phyloP scores from a whole-genome alignment of 2,113 vertebrate genomes.

The Ammodytes marinus region DNA sequence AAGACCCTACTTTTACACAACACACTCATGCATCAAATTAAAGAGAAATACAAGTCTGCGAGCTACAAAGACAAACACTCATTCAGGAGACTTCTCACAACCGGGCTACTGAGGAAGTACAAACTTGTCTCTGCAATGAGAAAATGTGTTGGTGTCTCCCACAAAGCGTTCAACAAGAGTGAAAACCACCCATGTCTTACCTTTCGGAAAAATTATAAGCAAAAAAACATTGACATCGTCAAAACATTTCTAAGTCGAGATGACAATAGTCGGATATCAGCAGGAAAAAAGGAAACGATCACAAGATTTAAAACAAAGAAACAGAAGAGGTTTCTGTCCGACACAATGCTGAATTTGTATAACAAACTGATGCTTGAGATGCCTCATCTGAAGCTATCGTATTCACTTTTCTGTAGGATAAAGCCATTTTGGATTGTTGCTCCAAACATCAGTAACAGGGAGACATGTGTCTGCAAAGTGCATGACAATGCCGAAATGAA shows the following conservation, averaged over 20 bases:
- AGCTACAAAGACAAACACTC: too few species aligned
- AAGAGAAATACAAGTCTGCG: too few species aligned
- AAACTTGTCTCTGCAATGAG: too few species aligned
- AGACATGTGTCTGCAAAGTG: conserved; percentile 17
- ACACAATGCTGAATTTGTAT: conserved; percentile 3
- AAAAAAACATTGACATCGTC: too few species aligned
- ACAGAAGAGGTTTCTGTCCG: conserved; percentile 4
- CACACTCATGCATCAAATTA: too few species aligned
- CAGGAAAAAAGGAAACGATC: background rate
- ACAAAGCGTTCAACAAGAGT: too few species aligned
- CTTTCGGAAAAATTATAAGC: too few species aligned
- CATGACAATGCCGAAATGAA: conserved; percentile 9
- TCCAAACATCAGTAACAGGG: conserved; percentile 3
- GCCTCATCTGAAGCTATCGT: background rate
- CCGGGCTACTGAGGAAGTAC: too few species aligned
- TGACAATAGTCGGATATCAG: background rate
- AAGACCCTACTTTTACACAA: too few species aligned
- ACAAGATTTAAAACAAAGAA: conserved; percentile 1
- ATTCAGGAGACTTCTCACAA: too few species aligned
- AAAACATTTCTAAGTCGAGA: background rate
- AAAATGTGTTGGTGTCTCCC: too few species aligned
- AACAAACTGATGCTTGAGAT: conserved; percentile 6
- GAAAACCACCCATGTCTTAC: too few species aligned
- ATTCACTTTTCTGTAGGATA: conserved; percentile 6
- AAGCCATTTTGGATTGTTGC: conserved; percentile 8